phyloP scores from a whole-genome alignment of 2,888 invertebrate genomes.

The Drosophila fulvimacula region DNA sequence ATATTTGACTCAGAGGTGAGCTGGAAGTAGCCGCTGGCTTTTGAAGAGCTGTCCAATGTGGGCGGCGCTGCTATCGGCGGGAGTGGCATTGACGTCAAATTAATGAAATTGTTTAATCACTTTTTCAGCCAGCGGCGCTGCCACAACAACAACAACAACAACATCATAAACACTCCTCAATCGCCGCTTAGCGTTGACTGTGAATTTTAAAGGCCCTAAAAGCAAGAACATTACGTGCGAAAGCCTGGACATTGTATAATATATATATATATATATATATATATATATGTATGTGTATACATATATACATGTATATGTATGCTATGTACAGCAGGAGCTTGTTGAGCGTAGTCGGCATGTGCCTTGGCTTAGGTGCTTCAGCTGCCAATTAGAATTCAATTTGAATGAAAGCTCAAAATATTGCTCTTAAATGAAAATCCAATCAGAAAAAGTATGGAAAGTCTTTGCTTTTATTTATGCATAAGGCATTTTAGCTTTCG shows the following conservation, averaged over 20 bases:
- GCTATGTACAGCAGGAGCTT: neutral
- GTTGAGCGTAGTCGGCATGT: neutral
- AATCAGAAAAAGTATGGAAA: neutral
- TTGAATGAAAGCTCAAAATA: neutral
- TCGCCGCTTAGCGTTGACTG: slow-evolving; percentile 20
- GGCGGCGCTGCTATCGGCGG: slow-evolving; percentile 4
- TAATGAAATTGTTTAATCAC: slow-evolving; percentile 74
- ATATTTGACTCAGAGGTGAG: slow-evolving; percentile 57
- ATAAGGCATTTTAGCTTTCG: neutral
- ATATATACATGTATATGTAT: neutral
- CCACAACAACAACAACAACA: slow-evolving; percentile 17
- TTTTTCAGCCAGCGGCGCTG: slow-evolving; percentile 45
- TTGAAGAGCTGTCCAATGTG: slow-evolving; percentile 12
- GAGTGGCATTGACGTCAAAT: slow-evolving; percentile 39
- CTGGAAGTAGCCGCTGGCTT: slow-evolving; percentile 43
- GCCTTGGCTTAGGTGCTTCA: neutral
- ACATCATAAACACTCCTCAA: slow-evolving; percentile 1
- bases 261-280: neutral
- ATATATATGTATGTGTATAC: too few relatives aligned
- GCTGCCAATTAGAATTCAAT: neutral
- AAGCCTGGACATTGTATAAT: neutral
- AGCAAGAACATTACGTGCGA: neutral
- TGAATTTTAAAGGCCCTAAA: slow-evolving; percentile 7
- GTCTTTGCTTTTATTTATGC: neutral
- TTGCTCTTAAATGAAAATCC: neutral